Conservation (phyloP, 2,797 vertebrate genomes). For the Tokudaia muenninki region DNA sequence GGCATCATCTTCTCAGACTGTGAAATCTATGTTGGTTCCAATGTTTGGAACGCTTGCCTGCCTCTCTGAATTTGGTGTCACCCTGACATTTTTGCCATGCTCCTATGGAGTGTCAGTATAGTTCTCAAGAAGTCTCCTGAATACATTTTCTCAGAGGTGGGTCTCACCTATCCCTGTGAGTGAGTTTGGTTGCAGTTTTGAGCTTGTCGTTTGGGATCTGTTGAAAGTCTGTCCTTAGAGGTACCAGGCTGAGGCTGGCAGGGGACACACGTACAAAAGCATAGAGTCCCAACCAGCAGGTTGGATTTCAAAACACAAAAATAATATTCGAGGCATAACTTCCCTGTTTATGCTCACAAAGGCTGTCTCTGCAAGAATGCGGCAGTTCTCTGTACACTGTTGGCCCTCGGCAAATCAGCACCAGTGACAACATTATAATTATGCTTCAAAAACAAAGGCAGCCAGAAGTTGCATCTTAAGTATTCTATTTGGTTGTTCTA, state of each 20-base stretch:
- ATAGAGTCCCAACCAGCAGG: neutral
- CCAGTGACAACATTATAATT: constrained; percentile 74
- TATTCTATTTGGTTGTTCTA: constrained; percentile 47
- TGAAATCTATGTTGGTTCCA: neutral
- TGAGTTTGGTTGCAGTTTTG: neutral
- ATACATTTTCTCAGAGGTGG: fast-evolving
- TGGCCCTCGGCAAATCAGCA: constrained; percentile 70
- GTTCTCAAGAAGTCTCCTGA: neutral
- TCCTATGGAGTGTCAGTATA: neutral
- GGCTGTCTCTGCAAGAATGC: constrained; percentile 48
- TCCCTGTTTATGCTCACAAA: constrained; percentile 57
- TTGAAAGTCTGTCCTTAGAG: neutral
- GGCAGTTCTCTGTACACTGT: neutral
- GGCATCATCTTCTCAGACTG: constrained; percentile 16
- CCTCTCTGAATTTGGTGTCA: neutral
- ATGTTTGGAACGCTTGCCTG: neutral
- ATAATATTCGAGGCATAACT: constrained; percentile 37
- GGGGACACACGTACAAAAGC: neutral
- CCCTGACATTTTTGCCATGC: neutral
- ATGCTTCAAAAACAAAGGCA: constrained; percentile 71
- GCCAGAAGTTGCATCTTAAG: constrained; percentile 69
- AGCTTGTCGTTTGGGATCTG: neutral
- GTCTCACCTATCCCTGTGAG: neutral
- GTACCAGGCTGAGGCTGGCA: neutral
- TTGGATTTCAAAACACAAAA: constrained; percentile 34